These are phyloP conservation scores for Clarias magur DNA, from an alignment of 2,113 vertebrate species.

Conservation along the genomic window DNA sequence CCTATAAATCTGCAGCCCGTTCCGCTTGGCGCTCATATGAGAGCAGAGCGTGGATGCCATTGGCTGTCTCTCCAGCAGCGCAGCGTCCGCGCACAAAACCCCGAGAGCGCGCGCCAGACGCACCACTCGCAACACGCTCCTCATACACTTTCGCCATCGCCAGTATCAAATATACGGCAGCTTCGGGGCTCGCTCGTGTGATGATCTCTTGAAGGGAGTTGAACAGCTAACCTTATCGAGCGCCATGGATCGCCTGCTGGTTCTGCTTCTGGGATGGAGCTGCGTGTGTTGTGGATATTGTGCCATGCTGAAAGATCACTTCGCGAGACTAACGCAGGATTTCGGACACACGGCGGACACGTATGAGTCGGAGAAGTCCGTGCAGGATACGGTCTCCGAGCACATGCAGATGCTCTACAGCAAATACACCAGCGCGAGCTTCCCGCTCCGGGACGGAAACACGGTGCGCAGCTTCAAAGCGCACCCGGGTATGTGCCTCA, in stretches of 20 bases:
- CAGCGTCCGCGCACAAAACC: constrained; percentile 60
- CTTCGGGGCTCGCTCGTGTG: constrained; percentile 49
- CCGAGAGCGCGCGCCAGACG: constrained; percentile 35
- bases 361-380: constrained; percentile 46
- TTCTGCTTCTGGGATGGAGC: constrained; percentile 78
- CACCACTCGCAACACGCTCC: not conserved
- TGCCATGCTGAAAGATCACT: constrained; percentile 64
- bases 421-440: constrained; percentile 77
- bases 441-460: constrained; percentile 80
- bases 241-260: constrained; percentile 75
- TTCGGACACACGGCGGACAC: constrained; percentile 51
- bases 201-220: constrained; percentile 57
- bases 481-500: constrained; percentile 71
- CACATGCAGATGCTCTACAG: constrained; percentile 92
- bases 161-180: not conserved
- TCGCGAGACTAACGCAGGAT: constrained; percentile 56
- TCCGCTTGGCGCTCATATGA: constrained; percentile 72
- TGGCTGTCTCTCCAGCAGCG: constrained; percentile 58
- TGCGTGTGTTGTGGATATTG: constrained; percentile 72
- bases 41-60: constrained; percentile 65
- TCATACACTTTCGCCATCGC: constrained; percentile 1
- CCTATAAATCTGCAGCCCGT: constrained; percentile 74
- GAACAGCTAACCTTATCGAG: constrained; percentile 18
- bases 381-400: constrained; percentile 80
- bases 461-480: constrained; percentile 86